Evolutionary conservation across 2,797 vertebrate genomes (phyloP).

Genomic region (Halcyon badia): DNA sequence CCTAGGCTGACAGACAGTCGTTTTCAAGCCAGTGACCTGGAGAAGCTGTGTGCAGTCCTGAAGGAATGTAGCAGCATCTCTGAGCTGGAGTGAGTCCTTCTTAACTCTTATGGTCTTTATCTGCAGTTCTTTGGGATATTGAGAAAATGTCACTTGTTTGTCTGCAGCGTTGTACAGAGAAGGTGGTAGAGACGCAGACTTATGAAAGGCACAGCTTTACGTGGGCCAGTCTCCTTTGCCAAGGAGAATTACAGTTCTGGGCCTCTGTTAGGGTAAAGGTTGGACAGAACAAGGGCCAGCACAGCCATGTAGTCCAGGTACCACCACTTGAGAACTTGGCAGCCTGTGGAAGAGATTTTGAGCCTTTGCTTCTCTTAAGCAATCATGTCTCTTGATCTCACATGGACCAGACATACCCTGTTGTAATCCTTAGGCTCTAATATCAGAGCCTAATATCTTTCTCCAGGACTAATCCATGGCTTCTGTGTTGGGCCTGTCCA

Average conservation of each 20-base stretch:
- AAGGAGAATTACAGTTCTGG: not conserved
- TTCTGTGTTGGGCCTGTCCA: not conserved
- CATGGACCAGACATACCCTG: not conserved
- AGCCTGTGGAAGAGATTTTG: not conserved
- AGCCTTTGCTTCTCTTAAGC: not conserved
- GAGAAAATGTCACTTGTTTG: not conserved
- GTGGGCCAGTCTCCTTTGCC: not conserved
- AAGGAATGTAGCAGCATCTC: slow-evolving; percentile 67
- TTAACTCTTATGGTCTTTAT: not conserved
- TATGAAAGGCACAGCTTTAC: not conserved
- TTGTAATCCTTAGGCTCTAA: not conserved
- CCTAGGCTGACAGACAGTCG: slow-evolving; percentile 77
- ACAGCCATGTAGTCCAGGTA: not conserved
- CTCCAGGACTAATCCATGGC: not conserved
- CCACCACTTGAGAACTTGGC: not conserved
- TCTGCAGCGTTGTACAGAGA: not conserved
- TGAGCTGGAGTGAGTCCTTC: slow-evolving; percentile 87
- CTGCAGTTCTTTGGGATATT: not conserved
- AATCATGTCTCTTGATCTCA: not conserved
- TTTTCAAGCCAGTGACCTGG: slow-evolving; percentile 75
- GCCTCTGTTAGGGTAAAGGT: not conserved
- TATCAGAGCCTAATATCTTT: not conserved
- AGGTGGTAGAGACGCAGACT: not conserved
- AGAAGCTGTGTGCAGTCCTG: slow-evolving; percentile 78
- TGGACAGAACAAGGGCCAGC: not conserved